Percentiles rank a stretch among this genome's conserved stretches.
Conservation (phyloP, 2,113 vertebrate species). For the Eudyptes chrysolophus region DNA sequence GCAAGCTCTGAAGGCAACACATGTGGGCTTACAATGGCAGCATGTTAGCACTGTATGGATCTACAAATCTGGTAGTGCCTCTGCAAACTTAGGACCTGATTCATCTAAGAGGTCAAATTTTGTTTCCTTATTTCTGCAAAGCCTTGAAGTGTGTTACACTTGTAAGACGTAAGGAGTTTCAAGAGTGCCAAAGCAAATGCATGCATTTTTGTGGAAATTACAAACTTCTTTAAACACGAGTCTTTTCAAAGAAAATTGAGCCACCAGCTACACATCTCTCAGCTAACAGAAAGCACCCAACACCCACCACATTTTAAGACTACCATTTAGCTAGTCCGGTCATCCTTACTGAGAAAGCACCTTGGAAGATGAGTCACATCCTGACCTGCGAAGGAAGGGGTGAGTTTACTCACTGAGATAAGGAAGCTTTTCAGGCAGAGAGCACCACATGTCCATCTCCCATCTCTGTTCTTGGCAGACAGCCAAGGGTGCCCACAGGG, state of each 20-base stretch:
- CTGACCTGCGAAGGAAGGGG: fast-evolving
- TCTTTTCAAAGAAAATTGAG: background rate
- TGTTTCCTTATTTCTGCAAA: background rate
- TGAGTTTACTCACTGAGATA: background rate
- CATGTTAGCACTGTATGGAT: background rate
- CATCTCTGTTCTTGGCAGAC: background rate
- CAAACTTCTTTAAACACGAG: background rate
- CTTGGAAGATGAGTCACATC: background rate
- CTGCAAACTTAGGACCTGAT: background rate
- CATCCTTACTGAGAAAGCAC: background rate
- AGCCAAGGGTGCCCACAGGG: background rate
- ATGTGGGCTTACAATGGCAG: background rate
- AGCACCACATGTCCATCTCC: background rate
- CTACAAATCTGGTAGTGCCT: background rate
- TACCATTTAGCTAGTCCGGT: background rate
- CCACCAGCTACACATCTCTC: background rate
- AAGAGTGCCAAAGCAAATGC: background rate
- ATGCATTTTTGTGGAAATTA: background rate
- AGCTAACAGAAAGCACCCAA: background rate
- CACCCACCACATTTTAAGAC: background rate
- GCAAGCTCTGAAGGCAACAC: background rate
- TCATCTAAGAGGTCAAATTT: background rate
- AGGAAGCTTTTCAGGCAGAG: background rate
- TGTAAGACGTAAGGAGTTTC: background rate
- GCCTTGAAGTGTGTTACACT: background rate